These are phyloP conservation scores for Scophthalmus maximus DNA, from an alignment of 2,113 vertebrate genomes.

Conservation along the genomic window DNA sequence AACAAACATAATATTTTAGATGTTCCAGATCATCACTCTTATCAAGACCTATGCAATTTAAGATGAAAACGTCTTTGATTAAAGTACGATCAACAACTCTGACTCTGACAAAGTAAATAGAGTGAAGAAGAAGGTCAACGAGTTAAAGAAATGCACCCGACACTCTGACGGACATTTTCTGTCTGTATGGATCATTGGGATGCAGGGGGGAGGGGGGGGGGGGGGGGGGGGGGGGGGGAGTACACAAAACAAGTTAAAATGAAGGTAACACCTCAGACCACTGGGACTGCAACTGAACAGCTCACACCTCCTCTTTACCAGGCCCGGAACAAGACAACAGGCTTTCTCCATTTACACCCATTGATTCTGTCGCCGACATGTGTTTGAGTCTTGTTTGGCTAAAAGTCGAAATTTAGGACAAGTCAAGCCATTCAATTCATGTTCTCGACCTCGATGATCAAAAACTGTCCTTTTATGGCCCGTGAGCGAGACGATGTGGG, in stretches of 20 bases:
- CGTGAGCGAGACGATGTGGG: constrained; percentile 21
- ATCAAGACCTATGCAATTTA: not conserved
- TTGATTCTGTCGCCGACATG: constrained; percentile 80
- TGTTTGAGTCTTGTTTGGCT: constrained; percentile 79
- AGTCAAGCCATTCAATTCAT: constrained; percentile 62
- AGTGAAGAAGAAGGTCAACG: constrained; percentile 3
- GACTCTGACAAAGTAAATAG: not conserved
- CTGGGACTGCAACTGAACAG: constrained; percentile 75
- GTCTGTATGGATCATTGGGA: constrained; percentile 33
- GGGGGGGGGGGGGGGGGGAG: not conserved
- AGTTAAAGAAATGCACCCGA: not conserved
- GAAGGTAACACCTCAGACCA: constrained; percentile 76
- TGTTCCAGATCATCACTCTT: not conserved
- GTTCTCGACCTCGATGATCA: constrained; percentile 58
- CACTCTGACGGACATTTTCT: not conserved
- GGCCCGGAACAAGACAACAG: constrained; percentile 74
- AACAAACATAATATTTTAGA: not conserved
- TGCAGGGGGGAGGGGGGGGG: constrained; percentile 8
- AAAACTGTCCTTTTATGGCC: constrained; percentile 47
- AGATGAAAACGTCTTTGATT: not conserved
- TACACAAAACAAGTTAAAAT: constrained; percentile 66
- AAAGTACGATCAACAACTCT: not conserved
- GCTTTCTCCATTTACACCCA: constrained; percentile 84
- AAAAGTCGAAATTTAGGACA: constrained; percentile 78
- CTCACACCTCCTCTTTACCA: constrained; percentile 70